These are phyloP conservation scores for Acanthopleura granulata DNA, from an alignment of 2,888 invertebrate genomes.

Conservation along the genomic window DNA sequence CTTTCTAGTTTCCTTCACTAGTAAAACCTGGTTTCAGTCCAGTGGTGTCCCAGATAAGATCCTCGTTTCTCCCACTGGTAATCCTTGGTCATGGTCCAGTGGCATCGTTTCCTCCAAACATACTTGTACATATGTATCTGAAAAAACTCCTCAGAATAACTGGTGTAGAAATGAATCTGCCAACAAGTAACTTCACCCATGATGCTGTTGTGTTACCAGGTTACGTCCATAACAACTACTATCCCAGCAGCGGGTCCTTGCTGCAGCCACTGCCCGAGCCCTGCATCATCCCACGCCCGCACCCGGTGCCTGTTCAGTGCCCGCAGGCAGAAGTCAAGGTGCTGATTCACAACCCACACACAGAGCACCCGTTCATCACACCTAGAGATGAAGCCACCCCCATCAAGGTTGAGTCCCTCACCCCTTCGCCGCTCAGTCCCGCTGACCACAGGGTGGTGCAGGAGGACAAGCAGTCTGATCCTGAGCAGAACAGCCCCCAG, in stretches of 20 bases:
- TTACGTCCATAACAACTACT: slow-evolving; percentile 37
- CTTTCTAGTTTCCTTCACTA: no score
- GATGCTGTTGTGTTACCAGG: slow-evolving; percentile 21
- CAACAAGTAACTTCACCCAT: no score
- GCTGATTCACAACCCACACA: slow-evolving; percentile 38
- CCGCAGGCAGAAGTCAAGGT: slow-evolving; percentile 42
- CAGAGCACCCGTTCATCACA: slow-evolving; percentile 25
- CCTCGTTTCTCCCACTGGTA: no score
- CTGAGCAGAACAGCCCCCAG: no score
- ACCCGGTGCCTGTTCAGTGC: slow-evolving; percentile 37
- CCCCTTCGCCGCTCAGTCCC: slow-evolving; percentile 28
- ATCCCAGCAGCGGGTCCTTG: slow-evolving; percentile 37
- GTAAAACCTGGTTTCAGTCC: no score
- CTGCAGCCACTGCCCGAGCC: slow-evolving; percentile 36
- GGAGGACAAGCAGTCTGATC: no score
- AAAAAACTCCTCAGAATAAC: no score
- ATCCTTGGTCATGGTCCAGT: no score
- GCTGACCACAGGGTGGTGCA: slow-evolving; percentile 33
- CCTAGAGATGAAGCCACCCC: slow-evolving; percentile 1
- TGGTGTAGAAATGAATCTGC: no score
- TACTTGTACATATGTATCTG: no score
- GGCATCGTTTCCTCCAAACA: no score
- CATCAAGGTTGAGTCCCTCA: slow-evolving; percentile 20
- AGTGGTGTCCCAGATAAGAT: no score
- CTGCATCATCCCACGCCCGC: slow-evolving; percentile 41